Conservation (phyloP, 2,113 vertebrate genomes). For the Oxyruncus cristatus region DNA sequence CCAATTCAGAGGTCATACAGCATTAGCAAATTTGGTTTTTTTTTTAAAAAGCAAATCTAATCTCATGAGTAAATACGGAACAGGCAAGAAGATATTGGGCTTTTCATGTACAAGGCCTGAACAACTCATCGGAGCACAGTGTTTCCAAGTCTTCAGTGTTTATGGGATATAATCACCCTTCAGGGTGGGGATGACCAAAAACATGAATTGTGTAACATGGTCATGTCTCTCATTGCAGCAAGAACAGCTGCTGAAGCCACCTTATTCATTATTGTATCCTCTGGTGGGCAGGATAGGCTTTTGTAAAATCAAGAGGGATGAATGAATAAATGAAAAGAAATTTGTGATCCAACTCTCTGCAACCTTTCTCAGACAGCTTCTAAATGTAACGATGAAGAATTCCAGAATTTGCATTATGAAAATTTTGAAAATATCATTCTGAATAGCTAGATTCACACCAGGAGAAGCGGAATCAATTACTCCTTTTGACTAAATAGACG, state of each 20-base stretch:
- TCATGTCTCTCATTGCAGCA: neutral
- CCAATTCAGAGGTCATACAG: neutral
- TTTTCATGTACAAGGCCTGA: neutral
- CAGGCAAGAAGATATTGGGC: neutral
- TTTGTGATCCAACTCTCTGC: neutral
- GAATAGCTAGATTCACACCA: neutral
- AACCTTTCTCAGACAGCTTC: neutral
- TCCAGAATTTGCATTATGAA: neutral
- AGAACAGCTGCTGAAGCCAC: neutral
- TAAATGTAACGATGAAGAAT: neutral
- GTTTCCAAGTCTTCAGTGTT: neutral
- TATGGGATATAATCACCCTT: neutral
- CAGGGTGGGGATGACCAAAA: neutral
- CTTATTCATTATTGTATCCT: neutral
- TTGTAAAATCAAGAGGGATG: neutral
- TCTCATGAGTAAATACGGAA: neutral
- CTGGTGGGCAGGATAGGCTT: neutral
- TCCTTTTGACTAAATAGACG: neutral
- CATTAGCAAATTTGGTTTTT: neutral
- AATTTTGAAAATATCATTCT: neutral
- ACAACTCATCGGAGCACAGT: neutral
- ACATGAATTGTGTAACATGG: neutral
- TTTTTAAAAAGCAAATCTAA: neutral
- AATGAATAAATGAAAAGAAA: neutral
- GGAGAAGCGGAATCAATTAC: conserved; percentile 6